These are phyloP conservation scores for Arion vulgaris DNA, from an alignment of 1,140 invertebrate genomes.

Conservation along the genomic window DNA sequence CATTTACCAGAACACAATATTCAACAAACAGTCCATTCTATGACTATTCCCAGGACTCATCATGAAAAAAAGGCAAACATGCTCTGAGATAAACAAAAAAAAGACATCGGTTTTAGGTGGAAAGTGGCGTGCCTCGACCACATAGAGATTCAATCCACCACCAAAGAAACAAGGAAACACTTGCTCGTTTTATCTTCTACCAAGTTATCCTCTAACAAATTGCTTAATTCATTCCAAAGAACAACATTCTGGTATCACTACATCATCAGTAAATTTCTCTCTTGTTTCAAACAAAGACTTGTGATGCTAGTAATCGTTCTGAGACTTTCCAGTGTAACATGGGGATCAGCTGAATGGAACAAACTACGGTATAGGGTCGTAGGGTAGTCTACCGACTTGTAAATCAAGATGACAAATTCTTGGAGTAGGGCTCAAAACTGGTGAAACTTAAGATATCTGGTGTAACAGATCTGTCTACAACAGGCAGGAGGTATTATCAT, in stretches of 20 bases:
- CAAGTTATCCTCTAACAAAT: not conserved
- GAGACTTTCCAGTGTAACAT: not conserved
- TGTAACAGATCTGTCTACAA: slow-evolving; percentile 2
- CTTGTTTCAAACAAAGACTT: not conserved
- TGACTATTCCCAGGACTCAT: too few relatives aligned
- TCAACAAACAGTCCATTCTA: too few relatives aligned
- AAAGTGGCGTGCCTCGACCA: too few relatives aligned
- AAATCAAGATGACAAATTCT: slow-evolving; percentile 1
- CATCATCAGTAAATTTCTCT: not conserved
- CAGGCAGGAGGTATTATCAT: not conserved
- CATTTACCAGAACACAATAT: too few relatives aligned
- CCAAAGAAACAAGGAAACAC: too few relatives aligned
- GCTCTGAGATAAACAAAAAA: too few relatives aligned
- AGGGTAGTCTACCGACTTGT: not conserved
- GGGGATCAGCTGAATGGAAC: not conserved
- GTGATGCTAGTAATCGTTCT: not conserved
- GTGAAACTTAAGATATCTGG: not conserved
- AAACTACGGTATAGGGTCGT: not conserved
- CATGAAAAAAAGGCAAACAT: too few relatives aligned
- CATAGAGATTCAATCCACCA: too few relatives aligned
- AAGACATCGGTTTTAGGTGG: too few relatives aligned
- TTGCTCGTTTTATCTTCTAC: not conserved
- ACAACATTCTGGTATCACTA: not conserved
- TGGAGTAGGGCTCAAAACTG: not conserved
- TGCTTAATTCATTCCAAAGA: not conserved